Evolutionary conservation across 2,797 vertebrate species (phyloP), one percentile per base, ranked within the genome.

Genomic region (Tympanoctomys barrerae): DNA sequence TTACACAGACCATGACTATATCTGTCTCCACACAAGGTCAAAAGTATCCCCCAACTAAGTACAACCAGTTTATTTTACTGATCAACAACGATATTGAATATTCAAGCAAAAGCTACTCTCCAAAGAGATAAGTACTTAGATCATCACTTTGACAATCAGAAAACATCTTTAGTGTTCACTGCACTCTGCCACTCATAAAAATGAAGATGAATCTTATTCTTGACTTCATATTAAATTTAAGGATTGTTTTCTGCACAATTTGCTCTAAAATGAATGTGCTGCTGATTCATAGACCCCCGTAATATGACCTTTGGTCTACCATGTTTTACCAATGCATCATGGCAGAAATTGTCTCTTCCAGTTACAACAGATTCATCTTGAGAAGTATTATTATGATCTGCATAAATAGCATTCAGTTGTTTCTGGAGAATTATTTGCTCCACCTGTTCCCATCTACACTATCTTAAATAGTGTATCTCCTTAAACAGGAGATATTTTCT

Each of bases 351-450:
- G 19, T 94, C 79, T 92, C 91, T 89, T 81, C 64, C 13, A 26
- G 80, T 84, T 96, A 82, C 80, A 91, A 46, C 54, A 59, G 85
- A 49, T 73, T 91, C 66, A 81, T 94, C 92, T 78, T 26, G 70
- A 97, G 57, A 61, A 93, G 96, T 73, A 83, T 84, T 83, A 81
- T 94, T 90, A 82, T 83, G 14, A 22, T 73, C 57, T 90, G 13
- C 57, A 78, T 96, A 94, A 96, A 95, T 36, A 95, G 31, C 59
- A 87, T 70, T 92, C 68, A 31, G 75, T 94, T 96, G 89, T 91
- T 96, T 97, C 84, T 91, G 81, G 94, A 96, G 78, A 85, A 96
- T 96, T 94, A 77, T 89, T 94, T 95, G 84, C 61, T 92, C 87
- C 73, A 91, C 93, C 90, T 95, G 87, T 86, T 95, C 89, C 91